Conservation (phyloP, 2,113 vertebrate species). For the Propithecus coquereli region DNA sequence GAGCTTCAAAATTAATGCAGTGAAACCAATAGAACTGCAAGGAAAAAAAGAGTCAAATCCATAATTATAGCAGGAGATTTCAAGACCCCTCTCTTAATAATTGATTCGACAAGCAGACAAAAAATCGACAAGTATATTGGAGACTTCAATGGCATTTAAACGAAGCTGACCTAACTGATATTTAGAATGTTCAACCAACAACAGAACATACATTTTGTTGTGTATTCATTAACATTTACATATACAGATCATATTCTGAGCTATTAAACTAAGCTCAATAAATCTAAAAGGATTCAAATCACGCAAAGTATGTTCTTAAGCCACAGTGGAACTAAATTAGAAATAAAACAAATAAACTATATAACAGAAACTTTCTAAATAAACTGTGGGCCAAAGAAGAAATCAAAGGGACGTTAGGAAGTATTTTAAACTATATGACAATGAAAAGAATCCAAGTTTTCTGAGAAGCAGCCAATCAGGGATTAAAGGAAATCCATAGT, state of each 20-base stretch:
- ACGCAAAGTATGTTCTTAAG: background rate
- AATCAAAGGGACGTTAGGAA: background rate
- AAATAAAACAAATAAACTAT: background rate
- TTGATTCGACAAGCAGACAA: background rate
- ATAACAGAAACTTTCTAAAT: background rate
- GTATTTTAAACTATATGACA: background rate
- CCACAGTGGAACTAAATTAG: background rate
- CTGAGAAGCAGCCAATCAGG: background rate
- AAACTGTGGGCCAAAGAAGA: background rate
- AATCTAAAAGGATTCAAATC: background rate
- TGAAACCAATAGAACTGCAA: background rate
- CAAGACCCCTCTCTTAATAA: background rate
- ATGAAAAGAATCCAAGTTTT: background rate
- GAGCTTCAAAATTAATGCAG: background rate
- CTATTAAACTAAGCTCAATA: background rate
- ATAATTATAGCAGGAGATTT: background rate
- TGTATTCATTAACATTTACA: background rate
- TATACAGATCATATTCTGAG: background rate
- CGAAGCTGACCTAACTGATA: background rate
- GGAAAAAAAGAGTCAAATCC: background rate
- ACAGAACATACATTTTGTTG: background rate
- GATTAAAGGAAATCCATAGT: background rate
- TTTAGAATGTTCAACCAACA: background rate
- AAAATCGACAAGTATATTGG: background rate
- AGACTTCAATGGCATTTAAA: background rate